Percentiles rank a stretch among this genome's conserved stretches.
phyloP scores from a whole-genome alignment of 2,888 invertebrate species.

The Leptarthrus brevirostris region DNA sequence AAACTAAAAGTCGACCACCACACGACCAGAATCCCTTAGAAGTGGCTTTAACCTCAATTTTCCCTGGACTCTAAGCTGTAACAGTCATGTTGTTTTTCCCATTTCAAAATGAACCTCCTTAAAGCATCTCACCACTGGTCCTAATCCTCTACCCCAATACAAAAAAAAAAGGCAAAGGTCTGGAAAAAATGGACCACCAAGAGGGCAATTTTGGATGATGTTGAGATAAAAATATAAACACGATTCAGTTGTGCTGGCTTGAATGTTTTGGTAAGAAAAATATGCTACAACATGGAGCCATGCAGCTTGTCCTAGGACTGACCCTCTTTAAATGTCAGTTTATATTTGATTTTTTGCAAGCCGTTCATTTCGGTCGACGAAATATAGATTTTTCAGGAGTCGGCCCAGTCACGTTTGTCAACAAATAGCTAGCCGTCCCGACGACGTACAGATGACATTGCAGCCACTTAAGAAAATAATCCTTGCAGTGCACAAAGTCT shows the following conservation, averaged over 20 bases:
- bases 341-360: slow-evolving; percentile 4
- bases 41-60: slow-evolving; percentile 24
- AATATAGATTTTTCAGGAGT: neutral
- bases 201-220: slow-evolving; percentile 35
- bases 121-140: slow-evolving; percentile 19
- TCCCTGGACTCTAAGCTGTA: slow-evolving; percentile 3
- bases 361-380: neutral
- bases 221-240: slow-evolving; percentile 40
- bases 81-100: slow-evolving; percentile 29
- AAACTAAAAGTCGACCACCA: slow-evolving; percentile 14
- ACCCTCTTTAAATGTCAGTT: neutral
- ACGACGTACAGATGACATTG: neutral
- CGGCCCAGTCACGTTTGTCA: slow-evolving; percentile 8
- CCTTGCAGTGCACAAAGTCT: neutral
- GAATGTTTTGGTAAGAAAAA: slow-evolving; percentile 6
- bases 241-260: slow-evolving; percentile 12
- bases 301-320: slow-evolving; percentile 17
- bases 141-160: slow-evolving; percentile 28
- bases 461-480: slow-evolving; percentile 37
- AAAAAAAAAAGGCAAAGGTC: slow-evolving; percentile 32
- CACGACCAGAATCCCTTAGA: slow-evolving; percentile 12
- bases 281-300: neutral
- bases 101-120: slow-evolving; percentile 33
- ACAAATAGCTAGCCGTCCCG: neutral
- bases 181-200: slow-evolving; percentile 40